Conservation (phyloP, 2,797 vertebrate species). For the Malacoctenus gilli region DNA sequence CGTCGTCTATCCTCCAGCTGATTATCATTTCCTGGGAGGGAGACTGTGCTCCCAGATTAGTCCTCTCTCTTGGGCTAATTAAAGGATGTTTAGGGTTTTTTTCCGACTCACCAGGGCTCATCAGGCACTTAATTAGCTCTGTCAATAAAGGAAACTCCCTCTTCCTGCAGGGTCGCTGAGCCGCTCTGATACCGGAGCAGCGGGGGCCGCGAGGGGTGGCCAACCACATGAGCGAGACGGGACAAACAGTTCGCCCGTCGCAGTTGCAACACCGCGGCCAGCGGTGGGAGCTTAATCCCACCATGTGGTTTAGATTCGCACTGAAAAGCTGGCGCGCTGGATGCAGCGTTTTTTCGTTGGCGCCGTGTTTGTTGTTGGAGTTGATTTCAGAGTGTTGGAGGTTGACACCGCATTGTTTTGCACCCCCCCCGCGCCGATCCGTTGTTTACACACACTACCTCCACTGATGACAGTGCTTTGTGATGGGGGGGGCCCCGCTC, state of each 20-base stretch:
- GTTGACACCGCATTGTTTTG: constrained; percentile 29
- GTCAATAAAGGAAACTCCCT: constrained; percentile 79
- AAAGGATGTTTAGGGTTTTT: constrained; percentile 75
- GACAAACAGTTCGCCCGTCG: too few species aligned
- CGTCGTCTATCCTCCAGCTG: constrained; percentile 27
- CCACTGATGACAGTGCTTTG: constrained; percentile 49
- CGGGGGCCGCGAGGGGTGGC: constrained; percentile 19
- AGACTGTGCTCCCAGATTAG: constrained; percentile 61
- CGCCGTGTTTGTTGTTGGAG: constrained; percentile 43
- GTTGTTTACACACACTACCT: constrained; percentile 64
- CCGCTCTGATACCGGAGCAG: constrained; percentile 24
- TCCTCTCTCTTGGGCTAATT: constrained; percentile 67
- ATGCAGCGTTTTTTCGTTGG: constrained; percentile 6
- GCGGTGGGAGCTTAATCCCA: too few species aligned
- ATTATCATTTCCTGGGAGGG: constrained; percentile 65
- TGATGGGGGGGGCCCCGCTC: constrained; percentile 48
- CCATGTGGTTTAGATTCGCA: neutral
- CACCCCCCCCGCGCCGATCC: constrained; percentile 15
- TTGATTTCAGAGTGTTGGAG: constrained; percentile 32
- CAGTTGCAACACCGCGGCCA: too few species aligned
- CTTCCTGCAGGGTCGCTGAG: constrained; percentile 59
- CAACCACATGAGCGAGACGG: too few species aligned
- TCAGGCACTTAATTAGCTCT: constrained; percentile 68
- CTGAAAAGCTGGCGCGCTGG: constrained; percentile 4
- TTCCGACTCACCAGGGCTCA: constrained; percentile 55